phyloP scores from a whole-genome alignment of 37 sponge, comb jelly and placozoan genomes.

The Hexactinellida sp. region DNA sequence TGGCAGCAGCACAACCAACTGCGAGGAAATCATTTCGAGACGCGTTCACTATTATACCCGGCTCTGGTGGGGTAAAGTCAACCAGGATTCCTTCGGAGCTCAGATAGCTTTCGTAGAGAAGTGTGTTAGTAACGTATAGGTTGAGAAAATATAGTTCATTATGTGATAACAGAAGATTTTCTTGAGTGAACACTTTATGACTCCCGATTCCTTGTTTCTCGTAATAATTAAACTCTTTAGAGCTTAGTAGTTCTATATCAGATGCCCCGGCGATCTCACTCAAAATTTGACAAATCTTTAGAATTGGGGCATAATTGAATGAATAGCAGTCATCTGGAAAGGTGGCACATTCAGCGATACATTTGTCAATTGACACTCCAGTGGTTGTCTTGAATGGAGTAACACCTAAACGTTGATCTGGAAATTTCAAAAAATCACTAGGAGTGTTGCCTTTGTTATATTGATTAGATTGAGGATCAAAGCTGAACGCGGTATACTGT shows the following conservation, averaged over 20 bases:
- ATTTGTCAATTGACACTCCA: background rate
- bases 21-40: background rate
- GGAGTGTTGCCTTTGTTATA: background rate
- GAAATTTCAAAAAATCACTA: background rate
- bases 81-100: slow-evolving; percentile 43
- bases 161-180: slow-evolving; percentile 26
- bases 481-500: background rate
- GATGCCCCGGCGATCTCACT: background rate
- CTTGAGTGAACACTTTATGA: slow-evolving; percentile 19
- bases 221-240: background rate
- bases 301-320: background rate
- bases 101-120: slow-evolving; percentile 39
- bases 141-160: slow-evolving; percentile 44
- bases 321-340: background rate
- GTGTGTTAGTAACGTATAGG: slow-evolving; percentile 34
- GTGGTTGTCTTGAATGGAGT: background rate
- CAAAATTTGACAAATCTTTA: background rate
- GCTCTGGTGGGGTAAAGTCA: slow-evolving; percentile 64
- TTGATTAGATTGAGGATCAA: background rate
- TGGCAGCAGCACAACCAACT: background rate
- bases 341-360: background rate
- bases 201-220: slow-evolving; percentile 22
- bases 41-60: slow-evolving; percentile 27
- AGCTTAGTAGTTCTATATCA: background rate
- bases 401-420: background rate